Base-by-base conservation (phyloP, 1,140 invertebrate genomes). In the Apis florea region DNA sequence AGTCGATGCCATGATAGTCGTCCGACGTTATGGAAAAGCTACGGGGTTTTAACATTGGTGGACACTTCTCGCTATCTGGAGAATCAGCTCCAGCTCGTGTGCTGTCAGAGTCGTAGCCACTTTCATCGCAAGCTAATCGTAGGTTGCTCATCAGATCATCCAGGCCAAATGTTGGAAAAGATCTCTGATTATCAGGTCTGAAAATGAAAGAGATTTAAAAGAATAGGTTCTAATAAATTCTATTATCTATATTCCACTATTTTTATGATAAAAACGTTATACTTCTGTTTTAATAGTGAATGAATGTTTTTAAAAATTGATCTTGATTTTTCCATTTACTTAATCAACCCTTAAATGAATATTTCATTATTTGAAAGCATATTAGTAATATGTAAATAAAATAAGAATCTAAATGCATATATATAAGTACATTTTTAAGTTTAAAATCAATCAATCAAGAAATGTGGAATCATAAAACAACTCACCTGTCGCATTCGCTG, bases 81-180 rank as follows among this genome's bases (percentile, higher is more conserved):
- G 95, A 95, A 85, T 95, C 95, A 13, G 94, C 93, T 19, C 94
- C 94, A 1, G 94, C 93, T 85, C 95, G 91, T 0, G 95, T 95
- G 13, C 95, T 95, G 85, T 96, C 95, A 40, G 95, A 95, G 76
- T 96, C 95, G 86, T 96, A 96, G 13, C 95, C 95, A 78, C 95
- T 95, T 85, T 96, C 95, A 83, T 96, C 95, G 9, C 94, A 95
- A 13, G 94, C 89, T 9, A 94, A 47, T 49, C 93, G 91, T 24
- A 95, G 85, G 73, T 92, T 93, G 76, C 87, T 93, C 81, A 95
- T 86, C 21, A 94, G 88, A 12, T 93, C 92, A 67, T 94, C 94
- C n/a, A 94, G 77, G 49, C 91, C 93, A 31, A 84, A 89, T 26
- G 82, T 13, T 12, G 56, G 31, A 11, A 40, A 75, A n/a, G 63